phyloP scores from a whole-genome alignment of 2,113 vertebrate species.

The Eudorcas thomsonii region DNA sequence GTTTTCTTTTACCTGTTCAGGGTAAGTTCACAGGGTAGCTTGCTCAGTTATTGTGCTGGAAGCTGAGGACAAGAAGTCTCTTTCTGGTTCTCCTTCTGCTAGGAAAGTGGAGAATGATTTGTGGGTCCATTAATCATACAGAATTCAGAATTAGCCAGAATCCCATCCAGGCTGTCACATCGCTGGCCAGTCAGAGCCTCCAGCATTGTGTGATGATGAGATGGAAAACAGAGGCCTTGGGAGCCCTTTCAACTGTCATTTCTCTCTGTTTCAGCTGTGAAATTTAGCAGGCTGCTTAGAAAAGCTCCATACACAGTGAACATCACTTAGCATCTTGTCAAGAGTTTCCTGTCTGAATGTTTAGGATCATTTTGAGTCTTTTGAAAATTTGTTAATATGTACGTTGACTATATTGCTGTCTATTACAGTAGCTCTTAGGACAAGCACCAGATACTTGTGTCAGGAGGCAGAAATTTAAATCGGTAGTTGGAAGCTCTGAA shows the following conservation, averaged over 20 bases:
- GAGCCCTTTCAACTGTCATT: neutral
- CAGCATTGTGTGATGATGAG: fast-evolving
- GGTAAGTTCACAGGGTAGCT: neutral
- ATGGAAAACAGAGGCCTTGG: too few species aligned
- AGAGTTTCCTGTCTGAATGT: neutral
- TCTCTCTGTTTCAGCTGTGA: neutral
- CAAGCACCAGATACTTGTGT: neutral
- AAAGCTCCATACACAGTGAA: neutral
- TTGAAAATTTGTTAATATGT: neutral
- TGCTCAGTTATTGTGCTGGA: neutral
- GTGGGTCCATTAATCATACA: neutral
- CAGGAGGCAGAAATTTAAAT: neutral
- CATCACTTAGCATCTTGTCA: neutral
- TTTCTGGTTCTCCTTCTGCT: neutral
- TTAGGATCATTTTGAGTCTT: neutral
- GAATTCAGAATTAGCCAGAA: neutral
- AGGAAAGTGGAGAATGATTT: neutral
- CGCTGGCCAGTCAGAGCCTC: neutral
- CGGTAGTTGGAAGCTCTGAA: neutral
- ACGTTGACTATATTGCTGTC: neutral
- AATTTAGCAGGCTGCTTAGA: neutral
- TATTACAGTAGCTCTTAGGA: neutral
- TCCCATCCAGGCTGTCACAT: fast-evolving
- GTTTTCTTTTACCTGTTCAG: neutral
- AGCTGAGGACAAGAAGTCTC: neutral